Base-by-base conservation (phyloP, 2,797 vertebrate species). In the Triplophysa bombifrons region DNA sequence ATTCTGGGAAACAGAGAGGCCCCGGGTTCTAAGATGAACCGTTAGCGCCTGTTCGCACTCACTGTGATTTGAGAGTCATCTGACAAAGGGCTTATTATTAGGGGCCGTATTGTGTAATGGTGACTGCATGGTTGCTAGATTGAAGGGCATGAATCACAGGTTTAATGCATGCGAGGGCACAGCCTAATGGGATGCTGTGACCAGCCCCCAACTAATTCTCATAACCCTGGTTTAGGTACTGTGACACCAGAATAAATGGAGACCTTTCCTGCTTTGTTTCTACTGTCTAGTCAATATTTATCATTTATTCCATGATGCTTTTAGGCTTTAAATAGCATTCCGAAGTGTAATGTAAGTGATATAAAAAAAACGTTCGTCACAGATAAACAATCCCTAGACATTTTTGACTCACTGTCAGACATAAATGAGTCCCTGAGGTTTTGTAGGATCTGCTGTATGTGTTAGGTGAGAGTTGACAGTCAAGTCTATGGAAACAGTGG, bases 11-110 rank as follows among this genome's bases (percentile, higher is more conserved):
- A 76, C 73, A 75, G 41, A 87, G 87, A 89, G 91, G 88, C 91
- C 92, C 88, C 85, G 87, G 85, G 88, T 87, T 88, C 87, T 87
- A 80, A 60, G 81, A 84, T 78, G 81, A 85, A 76, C 53, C 74
- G 76, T 67, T 82, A 71, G 63, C 7, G 76, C 70, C 70, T 84
- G 34, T 83, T 76, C 82, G 27, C 75, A 34, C 68, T 79, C 85
- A 78, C 72, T 34, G 83, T 84, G 83, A 84, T 88, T 69, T 82
- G 88, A 86, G 85, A 34, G 61, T 76, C 74, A 79, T 76, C 83
- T 87, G 88, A 92, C 91, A 93, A 92, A 90, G 89, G 88, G 84
- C 82, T 90, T 81, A 84, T 90, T 92, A 92, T 92, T 88, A 80
- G 85, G 16, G 86, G 82, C 84, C 70, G 65, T 78, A 85, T 81